Evolutionary conservation across 2,888 invertebrate species (phyloP), one percentile per base, ranked within the genome.

Genomic region (Norana najaformis): DNA sequence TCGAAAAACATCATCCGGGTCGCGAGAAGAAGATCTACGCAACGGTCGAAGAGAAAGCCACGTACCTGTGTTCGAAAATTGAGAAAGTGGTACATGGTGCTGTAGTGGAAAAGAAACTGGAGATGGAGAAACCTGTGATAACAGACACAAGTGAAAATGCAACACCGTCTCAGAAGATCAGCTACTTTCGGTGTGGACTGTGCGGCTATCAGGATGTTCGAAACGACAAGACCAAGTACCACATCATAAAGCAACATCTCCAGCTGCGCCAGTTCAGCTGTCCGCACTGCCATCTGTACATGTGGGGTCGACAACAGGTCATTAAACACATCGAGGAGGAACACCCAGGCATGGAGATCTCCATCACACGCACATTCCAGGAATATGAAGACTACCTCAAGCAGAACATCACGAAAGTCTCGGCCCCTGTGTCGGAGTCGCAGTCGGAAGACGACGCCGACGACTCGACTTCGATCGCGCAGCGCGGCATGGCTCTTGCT

Each of bases 261-360:
- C 90, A 91, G 35, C 82, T 91, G 89, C 88, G 90, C 34, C 91
- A 91, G 90, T 90, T 91, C 88, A 91, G 91, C 37, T 91, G 91
- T 89, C 91, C 91, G 1, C 89, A 91, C 88, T 91, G 91, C 38
- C 34, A 69, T 47, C 69, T 88, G 89, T 90, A 91, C 90, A 90
- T 91, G 89, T 91, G 91, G 91, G 91, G 90, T 6, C 23, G 91
- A 35, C 89, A 90, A 35, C 90, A 90, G 41, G 90, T 90, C n/a
- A 89, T 89, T 39, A 90, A 53, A 23, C 91, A 91, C 90, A 89
- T 90, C 35, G 90, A 83, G 35, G 83, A 69, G 13, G 90, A 85
- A 20, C 91, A 90, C 88, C 90, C 91, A 3, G 91, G 90, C 13
- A 90, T 88, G 47, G 90, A 91, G 83, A 53, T 91, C 37, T 47